Percentiles rank a stretch among this genome's conserved stretches.
These are phyloP conservation scores for Oscheius onirici DNA, from an alignment of 2,888 invertebrate species.

Conservation along the genomic window DNA sequence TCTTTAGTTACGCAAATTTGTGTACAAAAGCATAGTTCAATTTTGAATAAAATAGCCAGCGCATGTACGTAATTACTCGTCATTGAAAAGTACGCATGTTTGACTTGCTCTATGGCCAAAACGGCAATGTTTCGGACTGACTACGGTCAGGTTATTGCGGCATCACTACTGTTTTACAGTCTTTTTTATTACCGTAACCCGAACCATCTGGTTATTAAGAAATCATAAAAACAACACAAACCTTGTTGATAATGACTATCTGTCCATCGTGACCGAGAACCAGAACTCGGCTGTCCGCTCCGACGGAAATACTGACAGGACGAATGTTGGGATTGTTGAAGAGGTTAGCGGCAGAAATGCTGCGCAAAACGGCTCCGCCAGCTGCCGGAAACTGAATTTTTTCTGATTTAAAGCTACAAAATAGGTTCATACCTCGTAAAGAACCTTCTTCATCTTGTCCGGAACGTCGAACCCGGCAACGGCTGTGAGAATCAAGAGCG, in stretches of 20 bases:
- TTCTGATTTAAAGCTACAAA: neutral
- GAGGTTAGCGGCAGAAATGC: constrained; percentile 5
- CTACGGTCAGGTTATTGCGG: too few species aligned
- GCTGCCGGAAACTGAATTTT: constrained; percentile 20
- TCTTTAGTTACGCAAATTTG: too few species aligned
- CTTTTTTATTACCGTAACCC: neutral
- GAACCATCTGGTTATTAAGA: neutral
- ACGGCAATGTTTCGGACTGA: too few species aligned
- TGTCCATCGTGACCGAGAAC: constrained; percentile 39
- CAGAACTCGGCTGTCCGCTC: constrained; percentile 30
- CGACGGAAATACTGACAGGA: constrained; percentile 14
- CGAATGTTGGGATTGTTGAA: constrained; percentile 9
- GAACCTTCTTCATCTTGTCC: constrained; percentile 39
- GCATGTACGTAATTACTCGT: too few species aligned
- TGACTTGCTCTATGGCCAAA: too few species aligned
- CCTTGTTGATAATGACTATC: constrained; percentile 45
- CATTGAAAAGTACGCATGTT: too few species aligned
- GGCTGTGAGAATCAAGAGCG: constrained; percentile 34
- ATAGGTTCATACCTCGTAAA: constrained; percentile 39
- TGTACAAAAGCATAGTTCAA: too few species aligned
- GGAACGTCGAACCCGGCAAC: constrained; percentile 29
- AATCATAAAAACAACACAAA: neutral
- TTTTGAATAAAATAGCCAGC: too few species aligned
- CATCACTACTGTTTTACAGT: too few species aligned
- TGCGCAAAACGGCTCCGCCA: constrained; percentile 19